Evolutionary conservation across 2,888 invertebrate genomes (phyloP).

Genomic region (Trichopria drosophilae): DNA sequence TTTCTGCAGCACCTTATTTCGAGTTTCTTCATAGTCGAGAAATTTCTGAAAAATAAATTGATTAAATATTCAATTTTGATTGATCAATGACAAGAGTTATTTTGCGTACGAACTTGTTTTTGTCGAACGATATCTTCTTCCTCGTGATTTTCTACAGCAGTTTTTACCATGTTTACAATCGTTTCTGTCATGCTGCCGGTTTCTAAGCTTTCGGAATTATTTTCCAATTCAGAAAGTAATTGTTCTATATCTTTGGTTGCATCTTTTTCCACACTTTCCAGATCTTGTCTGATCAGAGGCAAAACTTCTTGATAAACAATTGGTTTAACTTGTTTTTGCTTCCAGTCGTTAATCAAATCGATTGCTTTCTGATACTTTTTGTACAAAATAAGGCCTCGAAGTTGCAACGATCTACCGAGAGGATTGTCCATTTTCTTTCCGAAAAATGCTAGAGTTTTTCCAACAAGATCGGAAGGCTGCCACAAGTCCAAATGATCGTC

Average conservation of each 20-base stretch:
- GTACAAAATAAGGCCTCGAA: conserved; percentile 70
- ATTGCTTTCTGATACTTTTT: conserved; percentile 67
- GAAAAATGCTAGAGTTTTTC: conserved; percentile 78
- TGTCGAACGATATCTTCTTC: conserved; percentile 66
- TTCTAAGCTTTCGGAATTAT: conserved; percentile 39
- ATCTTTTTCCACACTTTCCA: conserved; percentile 44
- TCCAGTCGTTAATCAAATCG: conserved; percentile 48
- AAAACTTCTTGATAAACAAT: conserved; percentile 58
- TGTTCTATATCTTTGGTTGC: conserved; percentile 53
- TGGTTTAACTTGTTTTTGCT: conserved; percentile 33
- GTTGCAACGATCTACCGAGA: conserved; percentile 63
- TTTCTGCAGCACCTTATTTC: conserved; percentile 64
- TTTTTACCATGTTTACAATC: conserved; percentile 61
- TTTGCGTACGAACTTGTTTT: conserved; percentile 60
- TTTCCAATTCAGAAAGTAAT: conserved; percentile 39
- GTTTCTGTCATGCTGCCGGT: conserved; percentile 57
- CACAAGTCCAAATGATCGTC: conserved; percentile 89
- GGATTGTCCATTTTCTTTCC: conserved; percentile 60
- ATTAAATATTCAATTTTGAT: conserved; percentile 6
- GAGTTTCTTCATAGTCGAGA: conserved; percentile 66
- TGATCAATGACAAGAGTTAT: too few relatives aligned
- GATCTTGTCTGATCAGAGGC: conserved; percentile 52
- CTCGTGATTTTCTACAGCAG: conserved; percentile 63
- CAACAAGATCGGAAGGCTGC: conserved; percentile 72
- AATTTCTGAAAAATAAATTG: conserved; percentile 53